These are phyloP conservation scores for Drosophila macrospina DNA, from an alignment of 2,888 invertebrate species.

Conservation along the genomic window DNA sequence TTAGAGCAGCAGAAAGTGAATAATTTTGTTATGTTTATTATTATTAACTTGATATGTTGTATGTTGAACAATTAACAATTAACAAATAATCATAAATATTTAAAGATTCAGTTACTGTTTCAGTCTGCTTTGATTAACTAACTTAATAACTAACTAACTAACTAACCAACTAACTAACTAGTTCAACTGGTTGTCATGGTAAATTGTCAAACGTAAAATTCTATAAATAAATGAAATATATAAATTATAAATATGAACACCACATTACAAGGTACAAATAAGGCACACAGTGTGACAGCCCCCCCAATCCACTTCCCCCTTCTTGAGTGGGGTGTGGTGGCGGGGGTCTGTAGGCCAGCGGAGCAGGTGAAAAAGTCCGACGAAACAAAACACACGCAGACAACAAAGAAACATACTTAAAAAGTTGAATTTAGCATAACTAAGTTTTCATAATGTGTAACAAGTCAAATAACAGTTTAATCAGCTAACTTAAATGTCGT, in stretches of 20 bases:
- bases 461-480: constrained; percentile 46
- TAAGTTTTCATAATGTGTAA: constrained; percentile 53
- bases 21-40: constrained; percentile 63
- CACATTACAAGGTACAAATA: constrained; percentile 71
- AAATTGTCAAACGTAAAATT: constrained; percentile 14
- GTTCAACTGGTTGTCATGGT: constrained; percentile 72
- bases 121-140: constrained; percentile 44
- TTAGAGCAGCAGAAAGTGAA: constrained; percentile 32
- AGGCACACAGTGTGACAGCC: constrained; percentile 39
- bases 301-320: too few species aligned
- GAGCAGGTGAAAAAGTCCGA: constrained; percentile 70
- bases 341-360: constrained; percentile 41
- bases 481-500: constrained; percentile 74
- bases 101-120: constrained; percentile 52
- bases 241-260: constrained; percentile 54
- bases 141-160: constrained; percentile 2
- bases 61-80: constrained; percentile 21
- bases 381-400: constrained; percentile 38
- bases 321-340: too few species aligned
- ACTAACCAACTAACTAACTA: constrained; percentile 47
- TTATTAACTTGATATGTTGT: constrained; percentile 30
- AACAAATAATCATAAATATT: constrained; percentile 17
- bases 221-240: constrained; percentile 6
- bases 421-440: constrained; percentile 73
- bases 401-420: constrained; percentile 48